Base-by-base conservation (phyloP, 92 coral and sea anemone genomes). In the Palythoa heliodiscus region DNA sequence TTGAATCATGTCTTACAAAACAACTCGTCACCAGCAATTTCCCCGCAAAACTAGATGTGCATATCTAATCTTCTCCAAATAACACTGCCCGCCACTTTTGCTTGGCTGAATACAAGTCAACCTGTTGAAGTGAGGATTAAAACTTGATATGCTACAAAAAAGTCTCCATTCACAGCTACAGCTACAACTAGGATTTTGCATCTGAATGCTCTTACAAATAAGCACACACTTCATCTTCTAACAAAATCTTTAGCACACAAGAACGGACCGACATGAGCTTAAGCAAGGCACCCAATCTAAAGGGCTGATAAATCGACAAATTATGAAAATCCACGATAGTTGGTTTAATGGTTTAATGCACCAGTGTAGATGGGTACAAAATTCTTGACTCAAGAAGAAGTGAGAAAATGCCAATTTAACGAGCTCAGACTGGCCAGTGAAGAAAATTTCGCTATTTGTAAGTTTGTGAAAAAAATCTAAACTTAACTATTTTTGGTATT, bases 71-170 rank as follows among this genome's bases (percentile, higher is more conserved):
- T 2, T 43, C 25, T 11, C 29, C 2, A 43, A 19, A 63, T 7
- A 2, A n/a, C 35, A n/a, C 0, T n/a, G 22, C 69, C 53, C 4
- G 7, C 54, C 14, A 25, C 23, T 43, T 22, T 47, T 66, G n/a
- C 43, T 47, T 11, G 19, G 60, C 40, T 22, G 60, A n/a, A 52
- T 60, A 61, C 71, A 78, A 80, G 58, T 68, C 73, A 80, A 37
- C 84, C 73, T 14, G 25, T 64, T 80, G 58, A 67, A 64, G 15
- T 20, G 2, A 20, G 73, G 47, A 48, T 14, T 52, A 67, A 37
- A 76, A 76, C 13, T 74, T 76, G 61, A 75, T 52, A 76, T 16
- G 81, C 58, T 29, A 63, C 52, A 25, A 40, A 29, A 29, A 60
- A 58, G 53, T 9, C 5, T 47, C 11, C 5, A 77, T 17, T 47